Base-by-base conservation (phyloP, 1,140 invertebrate species). In the Panulirus ornatus region DNA sequence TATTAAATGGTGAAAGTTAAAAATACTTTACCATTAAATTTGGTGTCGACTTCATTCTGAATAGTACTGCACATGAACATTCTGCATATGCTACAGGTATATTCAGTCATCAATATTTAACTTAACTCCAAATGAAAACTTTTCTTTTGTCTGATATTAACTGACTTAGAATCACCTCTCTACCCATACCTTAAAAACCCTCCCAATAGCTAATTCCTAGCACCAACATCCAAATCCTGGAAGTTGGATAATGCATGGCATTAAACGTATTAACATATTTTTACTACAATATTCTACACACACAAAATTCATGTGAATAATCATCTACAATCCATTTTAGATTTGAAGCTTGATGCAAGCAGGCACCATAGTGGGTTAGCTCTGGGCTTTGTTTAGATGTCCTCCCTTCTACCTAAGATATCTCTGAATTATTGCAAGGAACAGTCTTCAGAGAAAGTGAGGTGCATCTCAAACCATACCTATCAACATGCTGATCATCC, bases 171-270 rank as follows among this genome's bases (percentile, higher is more conserved):
- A 66, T 66, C 27, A 66, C 58, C 30, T 66, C 14, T 66, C n/a
- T 8, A 66, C 16, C 22, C 58, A 66, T n/a, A 66, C 30, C 58
- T 58, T 19, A 16, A 58, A 16, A 30, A n/a, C n/a, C n/a, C n/a
- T n/a, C n/a, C n/a, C n/a, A n/a, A n/a, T n/a, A n/a, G n/a, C n/a
- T 66, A 66, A 5, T 66, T 66, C 58, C 58, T 66, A 66, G 58
- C 58, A 66, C n/a, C 58, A 27, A 0, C 27, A 27, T 27, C 58
- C n/a, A 66, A 5, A 66, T 27, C 30, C 2, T 30, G 58, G 58
- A 11, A 63, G 58, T 63, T 63, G 58, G 58, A 66, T 30, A 27
- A 66, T 27, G 5, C 58, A 66, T 30, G 11, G 58, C 27, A 66
- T 30, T 66, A 30, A 66, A 22, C 27, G n/a, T 0, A 5, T 11